Percentiles rank a stretch among this genome's conserved stretches.
phyloP scores from a whole-genome alignment of 2,797 vertebrate species.

The Xerus rutilus region DNA sequence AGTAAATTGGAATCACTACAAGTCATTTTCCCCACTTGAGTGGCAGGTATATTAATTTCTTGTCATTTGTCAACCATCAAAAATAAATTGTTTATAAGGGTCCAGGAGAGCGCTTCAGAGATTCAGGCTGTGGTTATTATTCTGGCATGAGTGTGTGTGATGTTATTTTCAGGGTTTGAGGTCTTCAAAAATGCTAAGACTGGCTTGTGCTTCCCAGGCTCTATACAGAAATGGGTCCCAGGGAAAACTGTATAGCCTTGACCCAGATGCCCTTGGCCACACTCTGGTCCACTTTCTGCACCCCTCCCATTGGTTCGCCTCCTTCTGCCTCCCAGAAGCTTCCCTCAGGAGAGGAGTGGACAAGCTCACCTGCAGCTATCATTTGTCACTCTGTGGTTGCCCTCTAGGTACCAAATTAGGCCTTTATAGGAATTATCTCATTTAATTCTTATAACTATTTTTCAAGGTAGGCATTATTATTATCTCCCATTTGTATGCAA shows the following conservation, averaged over 20 bases:
- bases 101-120: neutral
- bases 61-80: slow-evolving; percentile 69
- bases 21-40: slow-evolving; percentile 72
- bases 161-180: rapidly evolving
- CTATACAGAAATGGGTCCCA: neutral
- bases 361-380: neutral
- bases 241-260: neutral
- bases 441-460: neutral
- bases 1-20: slow-evolving; percentile 71
- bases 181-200: rapidly evolving
- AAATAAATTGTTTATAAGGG: slow-evolving; percentile 74
- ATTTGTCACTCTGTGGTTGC: neutral
- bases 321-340: neutral
- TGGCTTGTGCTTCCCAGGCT: neutral
- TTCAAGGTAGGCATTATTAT: neutral
- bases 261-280: too few species aligned
- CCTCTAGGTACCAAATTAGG: neutral
- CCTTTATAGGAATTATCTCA: neutral
- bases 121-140: neutral
- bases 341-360: neutral
- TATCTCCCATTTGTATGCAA: neutral
- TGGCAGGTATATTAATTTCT: slow-evolving; percentile 79
- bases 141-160: neutral
- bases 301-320: neutral
- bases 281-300: neutral